A percentile compares a stretch with the other conserved stretches of the same genome.
These are phyloP conservation scores for Pandemis corylana DNA, from an alignment of 2,888 invertebrate species.

Conservation along the genomic window DNA sequence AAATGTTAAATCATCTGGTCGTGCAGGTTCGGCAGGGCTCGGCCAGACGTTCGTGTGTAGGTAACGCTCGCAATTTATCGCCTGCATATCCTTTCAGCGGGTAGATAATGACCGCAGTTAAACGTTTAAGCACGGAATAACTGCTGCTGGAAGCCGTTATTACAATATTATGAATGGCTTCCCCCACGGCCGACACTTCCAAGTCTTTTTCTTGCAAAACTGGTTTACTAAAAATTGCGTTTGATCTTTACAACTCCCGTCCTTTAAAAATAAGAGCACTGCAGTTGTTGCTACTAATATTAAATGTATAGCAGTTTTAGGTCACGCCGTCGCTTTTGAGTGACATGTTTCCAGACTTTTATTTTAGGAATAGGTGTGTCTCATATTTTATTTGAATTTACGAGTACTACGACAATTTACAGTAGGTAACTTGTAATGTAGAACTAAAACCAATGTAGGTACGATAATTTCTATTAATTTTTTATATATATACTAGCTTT, in stretches of 20 bases:
- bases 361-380: not conserved
- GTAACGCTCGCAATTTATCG: constrained; percentile 79
- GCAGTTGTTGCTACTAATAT: constrained; percentile 12
- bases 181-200: constrained; percentile 59
- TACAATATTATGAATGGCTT: constrained; percentile 84
- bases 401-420: too few species aligned
- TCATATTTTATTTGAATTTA: not conserved
- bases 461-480: too few species aligned
- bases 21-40: constrained; percentile 15
- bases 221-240: constrained; percentile 37
- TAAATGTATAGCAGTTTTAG: constrained; percentile 12
- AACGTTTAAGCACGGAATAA: constrained; percentile 85
- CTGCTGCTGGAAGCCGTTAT: constrained; percentile 82
- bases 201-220: constrained; percentile 49
- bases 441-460: too few species aligned
- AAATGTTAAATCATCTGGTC: not conserved
- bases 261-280: constrained; percentile 17
- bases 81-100: constrained; percentile 84
- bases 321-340: not conserved
- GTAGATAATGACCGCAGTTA: constrained; percentile 85
- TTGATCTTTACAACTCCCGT: constrained; percentile 35
- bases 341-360: constrained; percentile 12
- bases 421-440: too few species aligned
- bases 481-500: too few species aligned
- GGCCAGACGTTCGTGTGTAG: constrained; percentile 56